A percentile compares a stretch with the other conserved stretches of the same genome.
These are phyloP conservation scores for Drosophila paramelanica DNA, from an alignment of 2,888 invertebrate genomes.

Conservation along the genomic window DNA sequence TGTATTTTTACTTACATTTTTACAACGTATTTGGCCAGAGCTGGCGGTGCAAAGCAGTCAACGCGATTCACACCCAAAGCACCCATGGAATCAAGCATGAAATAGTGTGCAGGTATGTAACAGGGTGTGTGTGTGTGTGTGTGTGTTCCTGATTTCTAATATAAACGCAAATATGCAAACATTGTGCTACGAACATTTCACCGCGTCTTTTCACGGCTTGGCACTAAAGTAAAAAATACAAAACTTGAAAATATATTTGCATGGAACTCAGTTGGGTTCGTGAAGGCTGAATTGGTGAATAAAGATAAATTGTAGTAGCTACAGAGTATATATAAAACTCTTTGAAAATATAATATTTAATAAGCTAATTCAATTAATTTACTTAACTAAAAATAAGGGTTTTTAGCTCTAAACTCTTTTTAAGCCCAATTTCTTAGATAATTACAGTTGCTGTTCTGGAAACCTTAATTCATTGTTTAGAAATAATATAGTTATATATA, in stretches of 20 bases:
- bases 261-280: not conserved
- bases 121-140: constrained; percentile 3
- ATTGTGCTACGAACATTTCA: constrained; percentile 49
- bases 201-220: constrained; percentile 47
- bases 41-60: constrained; percentile 56
- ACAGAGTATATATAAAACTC: not conserved
- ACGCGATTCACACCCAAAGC: constrained; percentile 55
- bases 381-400: no score
- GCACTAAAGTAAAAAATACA: constrained; percentile 14
- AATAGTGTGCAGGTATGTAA: constrained; percentile 36
- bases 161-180: constrained; percentile 63
- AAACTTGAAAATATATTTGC: not conserved
- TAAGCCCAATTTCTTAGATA: not conserved
- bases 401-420: not conserved
- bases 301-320: not conserved
- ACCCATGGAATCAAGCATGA: constrained; percentile 48
- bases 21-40: constrained; percentile 25
- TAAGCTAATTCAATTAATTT: no score
- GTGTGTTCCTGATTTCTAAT: constrained; percentile 47
- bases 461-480: no score
- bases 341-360: not conserved
- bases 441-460: not conserved
- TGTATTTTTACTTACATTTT: constrained; percentile 41
- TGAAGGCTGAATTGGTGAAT: not conserved
- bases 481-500: no score